Conservation (phyloP, 1,140 invertebrate genomes). For the Hesperophylax magnus region DNA sequence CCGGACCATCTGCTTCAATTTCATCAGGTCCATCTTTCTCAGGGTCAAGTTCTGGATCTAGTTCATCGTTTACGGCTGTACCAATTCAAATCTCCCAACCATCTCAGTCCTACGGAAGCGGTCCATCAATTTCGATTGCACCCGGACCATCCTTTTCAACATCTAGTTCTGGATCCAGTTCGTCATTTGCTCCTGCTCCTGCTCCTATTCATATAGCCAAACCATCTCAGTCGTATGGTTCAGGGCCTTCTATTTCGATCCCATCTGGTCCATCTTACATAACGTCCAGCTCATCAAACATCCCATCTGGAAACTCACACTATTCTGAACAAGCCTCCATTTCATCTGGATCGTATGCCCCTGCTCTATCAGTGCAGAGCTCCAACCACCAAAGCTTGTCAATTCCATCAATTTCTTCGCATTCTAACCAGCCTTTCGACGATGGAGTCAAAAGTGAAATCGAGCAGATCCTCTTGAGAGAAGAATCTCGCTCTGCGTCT, state of each 20-base stretch:
- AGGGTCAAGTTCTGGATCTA: conserved; percentile 2
- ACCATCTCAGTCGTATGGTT: conserved; percentile 1
- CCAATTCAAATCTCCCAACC: not conserved
- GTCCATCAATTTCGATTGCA: not conserved
- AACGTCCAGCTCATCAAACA: not conserved
- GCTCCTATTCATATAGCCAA: not conserved
- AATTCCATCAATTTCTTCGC: not conserved
- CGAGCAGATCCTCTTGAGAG: conserved; percentile 35
- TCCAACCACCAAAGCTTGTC: not conserved
- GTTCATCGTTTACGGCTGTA: not conserved
- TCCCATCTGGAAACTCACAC: not conserved
- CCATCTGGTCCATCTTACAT: conserved; percentile 22
- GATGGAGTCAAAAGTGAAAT: conserved; percentile 4
- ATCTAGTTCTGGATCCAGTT: not conserved
- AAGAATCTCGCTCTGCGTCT: conserved; percentile 34
- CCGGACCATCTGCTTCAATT: not conserved
- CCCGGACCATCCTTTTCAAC: not conserved
- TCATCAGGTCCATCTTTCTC: conserved; percentile 7
- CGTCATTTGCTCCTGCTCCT: not conserved
- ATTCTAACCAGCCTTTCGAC: conserved; percentile 13
- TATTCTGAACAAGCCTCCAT: not conserved
- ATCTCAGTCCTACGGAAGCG: not conserved
- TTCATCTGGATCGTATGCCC: not conserved
- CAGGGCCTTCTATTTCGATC: conserved; percentile 14
- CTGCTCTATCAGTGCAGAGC: not conserved